Evolutionary conservation across 2,888 invertebrate genomes (phyloP).

Genomic region (Parnassius orleans): DNA sequence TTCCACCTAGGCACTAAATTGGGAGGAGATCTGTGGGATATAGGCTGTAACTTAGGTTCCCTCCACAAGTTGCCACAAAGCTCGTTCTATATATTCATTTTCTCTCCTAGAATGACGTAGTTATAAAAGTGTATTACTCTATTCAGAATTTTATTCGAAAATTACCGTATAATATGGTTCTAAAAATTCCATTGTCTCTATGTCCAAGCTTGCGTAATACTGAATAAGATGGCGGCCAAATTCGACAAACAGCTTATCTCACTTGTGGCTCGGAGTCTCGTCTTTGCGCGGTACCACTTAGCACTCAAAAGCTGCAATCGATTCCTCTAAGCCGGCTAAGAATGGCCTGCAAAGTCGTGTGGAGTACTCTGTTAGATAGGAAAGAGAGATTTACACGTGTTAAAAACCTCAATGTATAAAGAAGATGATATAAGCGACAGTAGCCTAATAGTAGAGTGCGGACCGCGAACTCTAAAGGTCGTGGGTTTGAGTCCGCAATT

Average conservation of each 20-base stretch:
- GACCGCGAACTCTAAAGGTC: too few relatives aligned
- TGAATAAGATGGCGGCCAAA: slow-evolving; percentile 2
- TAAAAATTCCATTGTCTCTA: too few relatives aligned
- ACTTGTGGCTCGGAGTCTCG: background rate
- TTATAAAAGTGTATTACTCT: background rate
- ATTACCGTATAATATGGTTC: background rate
- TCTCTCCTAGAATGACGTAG: too few relatives aligned
- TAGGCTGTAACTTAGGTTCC: too few relatives aligned
- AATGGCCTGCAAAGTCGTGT: slow-evolving; percentile 3
- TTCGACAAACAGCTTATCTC: slow-evolving; percentile 10
- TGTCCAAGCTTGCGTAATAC: background rate
- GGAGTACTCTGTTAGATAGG: slow-evolving; percentile 2
- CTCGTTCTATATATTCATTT: too few relatives aligned
- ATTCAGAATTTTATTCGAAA: background rate
- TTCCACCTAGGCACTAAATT: too few relatives aligned
- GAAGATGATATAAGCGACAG: too few relatives aligned
- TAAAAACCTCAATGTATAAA: too few relatives aligned
- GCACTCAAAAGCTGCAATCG: slow-evolving; percentile 7
- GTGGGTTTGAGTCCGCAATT: too few relatives aligned
- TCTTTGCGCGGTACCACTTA: slow-evolving; percentile 9
- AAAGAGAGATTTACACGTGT: slow-evolving; percentile 1
- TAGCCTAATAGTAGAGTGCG: too few relatives aligned
- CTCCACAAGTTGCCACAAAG: too few relatives aligned
- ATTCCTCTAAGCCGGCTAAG: slow-evolving; percentile 14
- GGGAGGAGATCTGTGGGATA: too few relatives aligned